phyloP scores from a whole-genome alignment of 92 coral and sea anemone species.

The Porites rus region DNA sequence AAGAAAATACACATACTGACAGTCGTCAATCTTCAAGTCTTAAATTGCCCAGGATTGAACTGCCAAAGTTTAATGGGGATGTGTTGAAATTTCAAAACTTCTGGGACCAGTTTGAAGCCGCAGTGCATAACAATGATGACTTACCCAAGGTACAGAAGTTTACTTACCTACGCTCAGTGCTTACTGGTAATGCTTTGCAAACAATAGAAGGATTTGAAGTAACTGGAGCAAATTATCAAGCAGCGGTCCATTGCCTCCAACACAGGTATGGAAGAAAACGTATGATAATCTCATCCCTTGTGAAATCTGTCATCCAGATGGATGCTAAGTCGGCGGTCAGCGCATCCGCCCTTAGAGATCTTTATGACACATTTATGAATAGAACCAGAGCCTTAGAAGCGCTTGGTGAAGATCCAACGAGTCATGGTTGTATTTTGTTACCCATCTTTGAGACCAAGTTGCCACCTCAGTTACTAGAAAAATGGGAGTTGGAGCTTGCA shows the following conservation, averaged over 20 bases:
- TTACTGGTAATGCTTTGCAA: constrained; percentile 45
- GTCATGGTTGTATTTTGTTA: constrained; percentile 52
- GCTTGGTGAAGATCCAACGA: constrained; percentile 47
- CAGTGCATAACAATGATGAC: constrained; percentile 43
- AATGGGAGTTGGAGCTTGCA: constrained; percentile 58
- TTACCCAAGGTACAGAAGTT: constrained; percentile 54
- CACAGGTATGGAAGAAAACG: constrained; percentile 45
- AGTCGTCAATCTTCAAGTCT: neutral
- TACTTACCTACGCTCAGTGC: constrained; percentile 38
- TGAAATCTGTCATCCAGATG: constrained; percentile 34
- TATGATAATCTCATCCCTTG: constrained; percentile 34
- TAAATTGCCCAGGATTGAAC: constrained; percentile 40
- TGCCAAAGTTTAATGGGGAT: constrained; percentile 35
- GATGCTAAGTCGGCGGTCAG: constrained; percentile 12
- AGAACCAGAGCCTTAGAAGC: constrained; percentile 51
- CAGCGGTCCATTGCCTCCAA: constrained; percentile 49
- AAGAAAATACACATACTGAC: constrained; percentile 10
- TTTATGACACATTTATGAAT: constrained; percentile 46
- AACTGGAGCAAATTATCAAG: constrained; percentile 54
- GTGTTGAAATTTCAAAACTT: constrained; percentile 43
- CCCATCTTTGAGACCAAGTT: constrained; percentile 52
- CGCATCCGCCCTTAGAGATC: constrained; percentile 41
- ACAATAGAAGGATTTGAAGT: constrained; percentile 42
- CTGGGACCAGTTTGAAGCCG: constrained; percentile 48
- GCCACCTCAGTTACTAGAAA: constrained; percentile 37